Evolutionary conservation across 2,797 vertebrate species (phyloP).

Genomic region (Tenualosa thibaudeaui): DNA sequence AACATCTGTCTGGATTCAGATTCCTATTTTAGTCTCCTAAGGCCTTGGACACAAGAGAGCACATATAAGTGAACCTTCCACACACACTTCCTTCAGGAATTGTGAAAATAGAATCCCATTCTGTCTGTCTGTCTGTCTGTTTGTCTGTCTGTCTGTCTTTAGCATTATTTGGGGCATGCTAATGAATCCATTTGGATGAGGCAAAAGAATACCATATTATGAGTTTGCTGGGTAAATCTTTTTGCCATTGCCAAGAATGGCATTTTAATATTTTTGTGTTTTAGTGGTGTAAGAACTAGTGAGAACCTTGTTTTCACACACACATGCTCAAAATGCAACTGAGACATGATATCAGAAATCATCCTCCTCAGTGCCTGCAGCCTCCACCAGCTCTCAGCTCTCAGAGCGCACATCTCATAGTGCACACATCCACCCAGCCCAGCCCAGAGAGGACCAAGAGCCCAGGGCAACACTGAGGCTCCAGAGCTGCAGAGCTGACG

Average conservation of each 20-base stretch:
- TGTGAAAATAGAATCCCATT: too few relatives aligned
- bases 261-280: too few relatives aligned
- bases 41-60: too few relatives aligned
- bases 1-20: slow-evolving; percentile 58
- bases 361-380: slow-evolving; percentile 53
- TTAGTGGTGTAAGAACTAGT: background rate
- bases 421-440: background rate
- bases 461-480: slow-evolving; percentile 37
- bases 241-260: too few relatives aligned
- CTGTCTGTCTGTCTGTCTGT: too few relatives aligned
- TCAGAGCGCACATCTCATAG: background rate
- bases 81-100: too few relatives aligned
- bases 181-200: too few relatives aligned
- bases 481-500: slow-evolving; percentile 44
- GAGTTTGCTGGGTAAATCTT: too few relatives aligned
- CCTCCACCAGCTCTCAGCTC: slow-evolving; percentile 27
- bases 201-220: too few relatives aligned
- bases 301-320: background rate
- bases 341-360: slow-evolving; percentile 47
- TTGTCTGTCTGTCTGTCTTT: too few relatives aligned
- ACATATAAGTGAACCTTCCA: too few relatives aligned
- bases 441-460: slow-evolving; percentile 13
- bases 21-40: background rate
- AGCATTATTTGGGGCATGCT: too few relatives aligned
- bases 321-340: slow-evolving; percentile 50